phyloP scores from a whole-genome alignment of 2,888 invertebrate species.

The Silvanus unidentatus region DNA sequence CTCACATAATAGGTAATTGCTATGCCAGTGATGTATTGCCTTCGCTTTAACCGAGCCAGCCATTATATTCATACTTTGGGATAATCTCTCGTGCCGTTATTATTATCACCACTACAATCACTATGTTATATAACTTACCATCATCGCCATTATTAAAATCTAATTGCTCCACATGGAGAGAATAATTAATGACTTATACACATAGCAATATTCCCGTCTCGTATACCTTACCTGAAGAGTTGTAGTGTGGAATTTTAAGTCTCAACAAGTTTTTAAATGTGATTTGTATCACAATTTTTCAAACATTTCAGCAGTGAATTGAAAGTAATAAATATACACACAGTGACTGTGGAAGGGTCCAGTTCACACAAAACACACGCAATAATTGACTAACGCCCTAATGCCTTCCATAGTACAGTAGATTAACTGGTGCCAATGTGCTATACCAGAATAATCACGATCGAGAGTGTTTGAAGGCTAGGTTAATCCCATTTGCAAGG shows the following conservation, averaged over 20 bases:
- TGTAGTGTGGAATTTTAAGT: no score
- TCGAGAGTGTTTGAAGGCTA: slow-evolving; percentile 6
- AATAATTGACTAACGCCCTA: slow-evolving; percentile 27
- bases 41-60: slow-evolving; percentile 30
- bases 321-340: slow-evolving; percentile 19
- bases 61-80: slow-evolving; percentile 34
- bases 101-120: no score
- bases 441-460: slow-evolving; percentile 11
- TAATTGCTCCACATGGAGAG: no score
- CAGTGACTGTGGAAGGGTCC: slow-evolving; percentile 10
- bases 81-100: slow-evolving; percentile 14
- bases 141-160: slow-evolving; percentile 7
- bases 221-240: no score
- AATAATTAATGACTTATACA: no score
- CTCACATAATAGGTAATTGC: slow-evolving; percentile 47
- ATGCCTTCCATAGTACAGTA: slow-evolving; percentile 17
- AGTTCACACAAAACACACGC: slow-evolving; percentile 21
- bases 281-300: slow-evolving; percentile 14
- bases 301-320: slow-evolving; percentile 6
- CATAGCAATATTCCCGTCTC: no score
- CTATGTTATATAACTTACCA: slow-evolving; percentile 6
- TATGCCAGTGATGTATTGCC: slow-evolving; percentile 44
- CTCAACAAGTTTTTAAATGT: background rate
- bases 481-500: slow-evolving; percentile 6
- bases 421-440: slow-evolving; percentile 23